Evolutionary conservation across 2,797 vertebrate genomes (phyloP).

Genomic region (Tamandua tetradactyla): DNA sequence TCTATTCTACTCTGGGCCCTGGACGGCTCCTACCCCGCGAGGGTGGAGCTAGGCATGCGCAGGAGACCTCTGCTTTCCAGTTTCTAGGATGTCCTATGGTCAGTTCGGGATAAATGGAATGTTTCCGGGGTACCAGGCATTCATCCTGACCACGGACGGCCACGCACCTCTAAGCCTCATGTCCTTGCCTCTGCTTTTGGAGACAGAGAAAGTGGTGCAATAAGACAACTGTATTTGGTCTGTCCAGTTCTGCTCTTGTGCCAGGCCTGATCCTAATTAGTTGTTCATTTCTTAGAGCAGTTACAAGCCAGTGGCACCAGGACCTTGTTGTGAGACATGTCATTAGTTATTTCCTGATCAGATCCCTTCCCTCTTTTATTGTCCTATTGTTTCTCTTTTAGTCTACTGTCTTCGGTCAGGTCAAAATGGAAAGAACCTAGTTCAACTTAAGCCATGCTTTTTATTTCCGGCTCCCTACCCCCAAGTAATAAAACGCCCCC

Average conservation of each 20-base stretch:
- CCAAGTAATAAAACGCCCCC: neutral
- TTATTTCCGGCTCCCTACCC: neutral
- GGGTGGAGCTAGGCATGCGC: neutral
- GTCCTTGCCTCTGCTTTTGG: neutral
- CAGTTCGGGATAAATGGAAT: neutral
- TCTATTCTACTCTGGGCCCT: neutral
- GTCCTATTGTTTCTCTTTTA: slow-evolving; percentile 28
- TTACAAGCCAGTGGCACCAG: neutral
- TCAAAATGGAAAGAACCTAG: slow-evolving; percentile 19
- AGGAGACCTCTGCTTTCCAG: neutral
- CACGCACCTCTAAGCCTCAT: neutral
- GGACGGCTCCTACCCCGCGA: neutral
- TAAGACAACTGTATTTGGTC: neutral
- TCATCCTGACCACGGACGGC: neutral
- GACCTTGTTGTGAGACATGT: neutral
- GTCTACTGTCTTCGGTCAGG: slow-evolving; percentile 29
- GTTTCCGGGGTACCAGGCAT: neutral
- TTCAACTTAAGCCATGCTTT: neutral
- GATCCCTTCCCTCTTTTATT: slow-evolving; percentile 5
- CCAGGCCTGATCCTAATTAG: neutral
- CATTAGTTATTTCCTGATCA: neutral
- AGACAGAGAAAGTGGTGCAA: slow-evolving; percentile 24
- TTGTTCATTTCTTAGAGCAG: neutral
- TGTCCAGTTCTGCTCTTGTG: neutral
- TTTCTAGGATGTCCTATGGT: neutral